phyloP scores from a whole-genome alignment of 2,888 invertebrate species.

The Invenusta paracnida region DNA sequence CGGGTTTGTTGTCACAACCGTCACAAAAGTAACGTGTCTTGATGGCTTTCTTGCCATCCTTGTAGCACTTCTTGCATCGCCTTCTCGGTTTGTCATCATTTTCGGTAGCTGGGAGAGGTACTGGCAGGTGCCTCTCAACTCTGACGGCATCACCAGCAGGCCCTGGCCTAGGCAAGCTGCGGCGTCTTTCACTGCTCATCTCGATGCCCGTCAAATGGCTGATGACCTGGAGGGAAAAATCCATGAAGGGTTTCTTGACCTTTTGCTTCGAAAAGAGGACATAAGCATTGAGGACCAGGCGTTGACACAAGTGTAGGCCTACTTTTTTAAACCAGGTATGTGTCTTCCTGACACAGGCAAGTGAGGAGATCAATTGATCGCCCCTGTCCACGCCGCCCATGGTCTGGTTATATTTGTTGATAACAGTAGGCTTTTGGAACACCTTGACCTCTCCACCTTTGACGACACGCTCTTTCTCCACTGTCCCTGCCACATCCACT shows the following conservation, averaged over 20 bases:
- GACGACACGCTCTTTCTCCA: conserved; percentile 6
- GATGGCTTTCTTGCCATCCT: conserved; percentile 29
- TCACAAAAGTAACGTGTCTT: conserved; percentile 29
- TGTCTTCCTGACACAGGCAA: conserved; percentile 34
- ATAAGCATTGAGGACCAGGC: conserved; percentile 30
- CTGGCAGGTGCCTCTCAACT: conserved; percentile 33
- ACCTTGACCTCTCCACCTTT: neutral
- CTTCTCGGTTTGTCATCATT: conserved; percentile 28
- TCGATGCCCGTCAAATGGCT: conserved; percentile 31
- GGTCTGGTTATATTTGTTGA: conserved; percentile 30
- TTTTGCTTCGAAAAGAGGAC: conserved; percentile 28
- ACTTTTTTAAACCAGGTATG: conserved; percentile 34
- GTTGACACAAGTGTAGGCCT: conserved; percentile 33
- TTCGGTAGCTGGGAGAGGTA: conserved; percentile 22
- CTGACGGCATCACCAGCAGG: conserved; percentile 31
- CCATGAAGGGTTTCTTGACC: conserved; percentile 31
- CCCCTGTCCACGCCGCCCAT: conserved; percentile 34
- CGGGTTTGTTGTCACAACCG: conserved; percentile 29
- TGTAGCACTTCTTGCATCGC: conserved; percentile 29
- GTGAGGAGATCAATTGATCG: conserved; percentile 26
- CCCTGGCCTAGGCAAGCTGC: conserved; percentile 30
- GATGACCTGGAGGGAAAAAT: conserved; percentile 27
- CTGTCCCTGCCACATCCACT: neutral
- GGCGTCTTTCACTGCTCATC: conserved; percentile 34
- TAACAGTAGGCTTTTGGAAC: conserved; percentile 28